Base-by-base conservation (phyloP, 2,888 invertebrate genomes). In the Hedychridium roseum region DNA sequence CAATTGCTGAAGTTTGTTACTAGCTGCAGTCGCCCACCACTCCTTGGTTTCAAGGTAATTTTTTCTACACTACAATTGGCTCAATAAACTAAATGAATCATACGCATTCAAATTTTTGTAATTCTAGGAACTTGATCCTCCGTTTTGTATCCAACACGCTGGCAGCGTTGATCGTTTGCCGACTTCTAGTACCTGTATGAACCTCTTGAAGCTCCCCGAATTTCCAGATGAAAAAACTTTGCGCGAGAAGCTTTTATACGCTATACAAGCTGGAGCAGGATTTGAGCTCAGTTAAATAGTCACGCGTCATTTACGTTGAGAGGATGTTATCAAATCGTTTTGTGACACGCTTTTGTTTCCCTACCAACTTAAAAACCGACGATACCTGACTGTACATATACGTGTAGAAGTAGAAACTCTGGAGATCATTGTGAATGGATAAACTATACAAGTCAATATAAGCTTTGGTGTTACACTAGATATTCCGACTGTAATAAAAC, bases 171-270 rank as follows among this genome's bases (percentile, higher is more conserved):
- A 95, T 76, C 87, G 97, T 9, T 85, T 99, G 71, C 98, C 98
- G 0, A 95, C 97, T 7, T 94, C 98, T 5, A 95, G 95, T 79
- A 99, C 99, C 2, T 99, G 98, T 77, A 94, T 99, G 89, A 98
- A 99, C 83, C 84, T 99, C 54, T 83, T 99, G 52, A 98, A 98
- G 81, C 84, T 99, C 64, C 98, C 98, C 0, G 91, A 95, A 71
- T 94, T 95, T 76, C 84, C 85, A 54, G 89, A 89, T 37, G 89
- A 91, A 65, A 85, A 87, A 44, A 83, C 86, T 43, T 82, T 98
- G 70, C 85, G 87, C 27, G 88, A 90, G 65, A 96, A 95, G 78
- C 83, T 98, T 45, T 80, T 94, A 6, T 94, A 95, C 74, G 97
- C 97, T 32, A 94, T 98, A 70, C 93, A 95, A 80, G 90, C 97